Conservation (phyloP, 2,888 invertebrate species). For the Sarcophaga caerulescens region DNA sequence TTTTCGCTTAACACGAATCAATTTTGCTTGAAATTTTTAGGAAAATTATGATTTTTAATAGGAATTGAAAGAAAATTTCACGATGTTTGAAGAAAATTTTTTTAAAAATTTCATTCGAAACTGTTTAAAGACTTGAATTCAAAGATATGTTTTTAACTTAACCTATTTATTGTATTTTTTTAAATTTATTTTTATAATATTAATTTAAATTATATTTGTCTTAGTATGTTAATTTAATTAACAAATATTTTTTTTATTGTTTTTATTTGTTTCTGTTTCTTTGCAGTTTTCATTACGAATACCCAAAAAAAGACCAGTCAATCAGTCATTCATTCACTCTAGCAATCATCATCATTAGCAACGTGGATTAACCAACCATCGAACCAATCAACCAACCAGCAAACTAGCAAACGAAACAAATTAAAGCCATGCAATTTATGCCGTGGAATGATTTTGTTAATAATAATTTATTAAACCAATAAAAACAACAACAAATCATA, state of each 20-base stretch:
- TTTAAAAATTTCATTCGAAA: no score
- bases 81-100: no score
- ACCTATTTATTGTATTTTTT: neutral
- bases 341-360: neutral
- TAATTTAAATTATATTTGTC: neutral
- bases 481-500: constrained; percentile 28
- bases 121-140: no score
- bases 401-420: neutral
- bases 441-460: neutral
- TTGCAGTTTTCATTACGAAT: neutral
- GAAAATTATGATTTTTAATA: no score
- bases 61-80: no score
- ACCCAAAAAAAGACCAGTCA: no score
- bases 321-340: no score
- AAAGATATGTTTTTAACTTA: neutral
- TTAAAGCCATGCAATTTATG: constrained; percentile 30
- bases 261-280: constrained; percentile 4
- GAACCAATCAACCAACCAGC: neutral
- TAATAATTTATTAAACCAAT: no score
- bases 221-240: constrained; percentile 51
- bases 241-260: constrained; percentile 14
- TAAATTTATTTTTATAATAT: neutral
- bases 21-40: no score
- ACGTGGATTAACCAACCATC: constrained; percentile 6
- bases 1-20: no score